Conservation (phyloP, 2,797 vertebrate species). For the Silurus aristotelis region DNA sequence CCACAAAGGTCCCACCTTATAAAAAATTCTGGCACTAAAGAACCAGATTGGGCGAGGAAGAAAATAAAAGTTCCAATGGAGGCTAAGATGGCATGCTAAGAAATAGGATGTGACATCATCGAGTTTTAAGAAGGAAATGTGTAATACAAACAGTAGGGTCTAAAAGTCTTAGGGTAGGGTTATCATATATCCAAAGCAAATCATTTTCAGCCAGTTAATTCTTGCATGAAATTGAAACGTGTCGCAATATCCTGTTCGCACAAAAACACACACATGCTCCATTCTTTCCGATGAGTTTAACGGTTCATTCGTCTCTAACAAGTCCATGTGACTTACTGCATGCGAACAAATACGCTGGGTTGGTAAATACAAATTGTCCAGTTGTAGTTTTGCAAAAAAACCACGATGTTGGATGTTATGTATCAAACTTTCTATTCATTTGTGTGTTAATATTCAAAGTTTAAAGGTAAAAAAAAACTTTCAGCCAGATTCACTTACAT, state of each 20-base stretch:
- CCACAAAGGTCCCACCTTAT: not conserved
- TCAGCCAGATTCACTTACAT: not conserved
- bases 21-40: conserved; percentile 1
- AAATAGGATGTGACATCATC: not conserved
- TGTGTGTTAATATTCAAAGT: not conserved
- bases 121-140: not conserved
- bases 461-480: not conserved
- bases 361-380: not conserved
- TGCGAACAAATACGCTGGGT: not conserved
- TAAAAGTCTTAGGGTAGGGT: not conserved
- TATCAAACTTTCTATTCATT: not conserved
- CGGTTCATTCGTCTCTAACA: conserved; percentile 9
- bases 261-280: not conserved
- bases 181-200: not conserved
- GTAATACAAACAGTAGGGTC: conserved; percentile 8
- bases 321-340: not conserved
- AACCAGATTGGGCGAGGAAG: not conserved
- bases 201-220: not conserved
- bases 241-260: conserved; percentile 23
- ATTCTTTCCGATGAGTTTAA: conserved; percentile 13
- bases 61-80: not conserved
- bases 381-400: not conserved
- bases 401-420: not conserved
- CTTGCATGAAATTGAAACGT: not conserved
- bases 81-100: not conserved